Conservation (phyloP, 2,797 vertebrate species). For the Manis javanica region DNA sequence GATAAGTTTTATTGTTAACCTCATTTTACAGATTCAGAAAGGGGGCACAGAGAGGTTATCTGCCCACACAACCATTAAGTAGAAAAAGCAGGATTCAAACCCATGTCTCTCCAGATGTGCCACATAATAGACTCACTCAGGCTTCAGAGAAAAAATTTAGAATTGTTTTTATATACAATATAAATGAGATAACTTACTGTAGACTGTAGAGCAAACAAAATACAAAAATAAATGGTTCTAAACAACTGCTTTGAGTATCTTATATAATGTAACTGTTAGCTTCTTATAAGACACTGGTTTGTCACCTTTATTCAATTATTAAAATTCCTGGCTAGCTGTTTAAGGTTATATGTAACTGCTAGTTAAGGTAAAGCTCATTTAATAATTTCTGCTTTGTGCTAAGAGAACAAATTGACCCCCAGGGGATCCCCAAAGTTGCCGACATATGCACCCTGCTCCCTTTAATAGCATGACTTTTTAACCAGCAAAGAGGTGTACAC, state of each 20-base stretch:
- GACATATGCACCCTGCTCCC: neutral
- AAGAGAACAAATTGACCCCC: neutral
- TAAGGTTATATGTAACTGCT: neutral
- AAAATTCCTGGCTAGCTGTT: neutral
- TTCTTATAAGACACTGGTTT: neutral
- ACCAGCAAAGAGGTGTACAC: neutral
- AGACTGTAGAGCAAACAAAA: neutral
- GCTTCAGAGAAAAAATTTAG: neutral
- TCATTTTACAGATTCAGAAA: neutral
- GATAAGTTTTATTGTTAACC: neutral
- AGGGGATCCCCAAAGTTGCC: neutral
- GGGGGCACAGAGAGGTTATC: neutral
- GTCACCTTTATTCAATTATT: neutral
- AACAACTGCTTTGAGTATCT: neutral
- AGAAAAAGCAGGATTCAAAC: slow-evolving; percentile 9
- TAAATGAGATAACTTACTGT: neutral
- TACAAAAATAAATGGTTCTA: slow-evolving; percentile 43
- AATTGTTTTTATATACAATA: slow-evolving; percentile 1
- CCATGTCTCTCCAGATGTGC: neutral
- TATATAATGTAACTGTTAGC: neutral
- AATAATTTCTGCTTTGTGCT: neutral
- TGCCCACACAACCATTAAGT: neutral
- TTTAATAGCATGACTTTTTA: neutral
- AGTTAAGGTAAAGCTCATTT: neutral
- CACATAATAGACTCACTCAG: neutral